These are phyloP conservation scores for Leptopilina myrica DNA, from an alignment of 2,888 invertebrate species.

Conservation along the genomic window DNA sequence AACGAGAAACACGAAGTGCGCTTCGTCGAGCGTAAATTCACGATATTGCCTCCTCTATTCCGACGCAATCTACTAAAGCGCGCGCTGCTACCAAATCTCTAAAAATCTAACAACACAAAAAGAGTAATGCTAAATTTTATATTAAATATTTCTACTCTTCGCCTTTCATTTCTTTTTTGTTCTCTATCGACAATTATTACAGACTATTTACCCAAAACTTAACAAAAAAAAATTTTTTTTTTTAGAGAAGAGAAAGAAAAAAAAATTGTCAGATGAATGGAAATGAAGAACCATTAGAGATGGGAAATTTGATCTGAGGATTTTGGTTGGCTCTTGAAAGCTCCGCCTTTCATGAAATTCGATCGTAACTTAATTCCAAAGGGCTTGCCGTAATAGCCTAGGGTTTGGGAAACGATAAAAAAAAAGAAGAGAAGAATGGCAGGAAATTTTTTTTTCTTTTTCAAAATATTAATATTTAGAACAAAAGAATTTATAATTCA, in stretches of 20 bases:
- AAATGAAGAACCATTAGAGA: slow-evolving; percentile 46
- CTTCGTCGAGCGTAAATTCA: slow-evolving; percentile 63
- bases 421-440: too few relatives aligned
- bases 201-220: too few relatives aligned
- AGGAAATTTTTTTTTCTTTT: too few relatives aligned
- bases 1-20: slow-evolving; percentile 50
- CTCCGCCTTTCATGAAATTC: slow-evolving; percentile 67
- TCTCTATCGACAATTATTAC: too few relatives aligned
- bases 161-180: too few relatives aligned
- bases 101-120: background rate
- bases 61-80: slow-evolving; percentile 23
- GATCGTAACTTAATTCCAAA: slow-evolving; percentile 41
- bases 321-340: slow-evolving; percentile 69
- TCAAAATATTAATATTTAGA: too few relatives aligned
- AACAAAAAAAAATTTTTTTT: background rate
- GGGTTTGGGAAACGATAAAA: too few relatives aligned
- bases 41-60: slow-evolving; percentile 60
- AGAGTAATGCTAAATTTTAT: too few relatives aligned
- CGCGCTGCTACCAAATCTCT: slow-evolving; percentile 37
- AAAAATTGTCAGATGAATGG: slow-evolving; percentile 29
- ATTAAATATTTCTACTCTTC: too few relatives aligned
- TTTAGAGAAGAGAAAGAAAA: background rate
- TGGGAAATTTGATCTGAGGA: slow-evolving; percentile 60
- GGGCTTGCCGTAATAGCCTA: background rate
- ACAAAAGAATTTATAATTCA: too few relatives aligned